Percentiles rank a stretch among this genome's conserved stretches.
Conservation (phyloP, 2,888 invertebrate species). For the Rapana venosa region DNA sequence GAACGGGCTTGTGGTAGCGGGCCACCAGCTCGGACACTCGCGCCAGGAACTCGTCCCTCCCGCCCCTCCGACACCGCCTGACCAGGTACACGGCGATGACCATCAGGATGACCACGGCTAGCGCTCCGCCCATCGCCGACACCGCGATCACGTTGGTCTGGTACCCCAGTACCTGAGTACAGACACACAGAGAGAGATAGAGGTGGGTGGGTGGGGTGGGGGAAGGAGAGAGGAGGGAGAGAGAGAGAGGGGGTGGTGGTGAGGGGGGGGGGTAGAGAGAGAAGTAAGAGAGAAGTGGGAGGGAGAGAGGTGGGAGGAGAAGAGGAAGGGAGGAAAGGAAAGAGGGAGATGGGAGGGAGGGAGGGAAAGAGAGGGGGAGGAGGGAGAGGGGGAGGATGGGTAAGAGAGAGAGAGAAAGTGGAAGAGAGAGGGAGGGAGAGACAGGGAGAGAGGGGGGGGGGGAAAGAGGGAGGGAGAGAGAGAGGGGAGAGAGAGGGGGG, state of each 20-base stretch:
- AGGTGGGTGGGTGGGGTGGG: no score
- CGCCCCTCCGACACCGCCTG: slow-evolving; percentile 8
- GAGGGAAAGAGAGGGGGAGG: background rate
- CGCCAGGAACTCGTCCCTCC: slow-evolving; percentile 6
- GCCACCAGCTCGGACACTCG: slow-evolving; percentile 7
- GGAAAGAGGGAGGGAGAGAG: background rate
- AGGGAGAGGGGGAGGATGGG: background rate
- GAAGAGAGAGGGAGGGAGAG: background rate
- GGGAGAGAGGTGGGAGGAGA: background rate
- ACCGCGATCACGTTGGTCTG: slow-evolving; percentile 46
- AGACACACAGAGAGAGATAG: no score
- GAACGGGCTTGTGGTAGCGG: background rate
- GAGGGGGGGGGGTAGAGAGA: background rate
- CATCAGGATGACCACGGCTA: slow-evolving; percentile 4
- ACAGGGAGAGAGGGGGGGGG: background rate
- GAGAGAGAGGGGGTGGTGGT: background rate
- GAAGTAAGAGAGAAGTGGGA: background rate
- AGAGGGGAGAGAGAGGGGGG: background rate
- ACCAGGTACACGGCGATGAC: slow-evolving; percentile 21
- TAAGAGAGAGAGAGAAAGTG: background rate
- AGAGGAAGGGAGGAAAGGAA: background rate
- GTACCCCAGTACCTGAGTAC: slow-evolving; percentile 39
- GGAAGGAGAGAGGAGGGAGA: background rate
- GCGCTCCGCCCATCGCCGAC: slow-evolving; percentile 15
- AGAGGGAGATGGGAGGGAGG: background rate